phyloP scores from a whole-genome alignment of 2,888 invertebrate species.

The Parasteatoda lunata region DNA sequence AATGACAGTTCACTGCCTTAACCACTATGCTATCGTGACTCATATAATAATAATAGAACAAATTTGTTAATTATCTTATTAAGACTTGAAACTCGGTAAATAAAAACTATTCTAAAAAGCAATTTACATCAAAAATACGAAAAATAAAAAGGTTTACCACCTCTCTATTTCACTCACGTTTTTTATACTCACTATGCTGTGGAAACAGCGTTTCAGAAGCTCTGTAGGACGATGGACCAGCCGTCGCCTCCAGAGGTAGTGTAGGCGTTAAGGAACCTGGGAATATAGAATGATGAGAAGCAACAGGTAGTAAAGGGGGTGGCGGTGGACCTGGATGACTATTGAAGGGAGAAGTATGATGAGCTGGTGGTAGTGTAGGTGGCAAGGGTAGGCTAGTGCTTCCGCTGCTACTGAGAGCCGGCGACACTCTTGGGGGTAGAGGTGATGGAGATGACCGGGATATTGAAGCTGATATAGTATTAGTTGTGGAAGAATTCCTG shows the following conservation, averaged over 20 bases:
- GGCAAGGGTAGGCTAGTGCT: slow-evolving; percentile 57
- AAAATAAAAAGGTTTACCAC: not conserved
- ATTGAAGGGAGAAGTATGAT: slow-evolving; percentile 61
- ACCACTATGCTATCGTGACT: too few species aligned
- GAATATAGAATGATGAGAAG: slow-evolving; percentile 68
- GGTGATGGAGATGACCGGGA: slow-evolving; percentile 56
- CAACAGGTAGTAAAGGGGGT: slow-evolving; percentile 54
- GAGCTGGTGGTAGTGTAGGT: slow-evolving; percentile 62
- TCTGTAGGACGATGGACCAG: slow-evolving; percentile 69
- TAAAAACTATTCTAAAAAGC: too few species aligned
- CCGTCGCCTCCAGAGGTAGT: slow-evolving; percentile 67
- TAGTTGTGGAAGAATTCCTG: slow-evolving; percentile 50
- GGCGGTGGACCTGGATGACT: slow-evolving; percentile 52
- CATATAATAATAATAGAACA: too few species aligned
- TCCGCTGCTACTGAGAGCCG: slow-evolving; percentile 35
- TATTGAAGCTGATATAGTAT: slow-evolving; percentile 40
- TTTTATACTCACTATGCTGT: slow-evolving; percentile 69
- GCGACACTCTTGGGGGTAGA: slow-evolving; percentile 32
- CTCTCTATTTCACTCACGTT: slow-evolving; percentile 45
- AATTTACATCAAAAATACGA: too few species aligned
- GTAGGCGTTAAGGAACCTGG: slow-evolving; percentile 68
- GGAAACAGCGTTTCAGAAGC: slow-evolving; percentile 69
- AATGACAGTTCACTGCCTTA: too few species aligned
- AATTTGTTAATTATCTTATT: too few species aligned
- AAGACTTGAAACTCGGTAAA: too few species aligned